Evolutionary conservation across 2,797 vertebrate genomes (phyloP).

Genomic region (Gallinago solitaria): DNA sequence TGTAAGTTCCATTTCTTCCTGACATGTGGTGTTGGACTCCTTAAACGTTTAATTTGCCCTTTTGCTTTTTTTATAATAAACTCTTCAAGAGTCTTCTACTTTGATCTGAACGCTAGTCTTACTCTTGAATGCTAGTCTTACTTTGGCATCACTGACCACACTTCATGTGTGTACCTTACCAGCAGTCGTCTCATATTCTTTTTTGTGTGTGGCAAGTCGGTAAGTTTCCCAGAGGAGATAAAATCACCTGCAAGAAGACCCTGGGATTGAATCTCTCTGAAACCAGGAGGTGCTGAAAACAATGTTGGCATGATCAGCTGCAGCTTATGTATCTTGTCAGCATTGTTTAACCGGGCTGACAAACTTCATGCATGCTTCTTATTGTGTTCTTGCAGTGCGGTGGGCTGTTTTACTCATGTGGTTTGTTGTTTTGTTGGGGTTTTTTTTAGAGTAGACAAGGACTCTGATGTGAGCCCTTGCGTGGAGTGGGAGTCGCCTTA

Average conservation of each 20-base stretch:
- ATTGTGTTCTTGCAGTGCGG: background rate
- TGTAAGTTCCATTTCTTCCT: background rate
- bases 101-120: background rate
- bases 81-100: background rate
- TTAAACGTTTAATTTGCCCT: background rate
- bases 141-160: background rate
- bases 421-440: no score
- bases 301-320: background rate
- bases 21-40: background rate
- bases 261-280: background rate
- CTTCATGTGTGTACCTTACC: background rate
- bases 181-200: background rate
- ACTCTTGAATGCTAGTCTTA: background rate
- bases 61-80: background rate
- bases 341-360: rapidly evolving
- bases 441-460: background rate
- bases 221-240: background rate
- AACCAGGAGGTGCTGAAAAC: background rate
- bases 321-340: background rate
- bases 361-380: background rate
- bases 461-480: background rate
- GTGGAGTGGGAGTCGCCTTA: background rate
- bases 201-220: background rate
- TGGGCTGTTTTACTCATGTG: background rate
- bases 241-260: background rate